Evolutionary conservation across 2,797 vertebrate species (phyloP), one percentile per base, ranked within the genome.

Genomic region (Enteromius anoplus): DNA sequence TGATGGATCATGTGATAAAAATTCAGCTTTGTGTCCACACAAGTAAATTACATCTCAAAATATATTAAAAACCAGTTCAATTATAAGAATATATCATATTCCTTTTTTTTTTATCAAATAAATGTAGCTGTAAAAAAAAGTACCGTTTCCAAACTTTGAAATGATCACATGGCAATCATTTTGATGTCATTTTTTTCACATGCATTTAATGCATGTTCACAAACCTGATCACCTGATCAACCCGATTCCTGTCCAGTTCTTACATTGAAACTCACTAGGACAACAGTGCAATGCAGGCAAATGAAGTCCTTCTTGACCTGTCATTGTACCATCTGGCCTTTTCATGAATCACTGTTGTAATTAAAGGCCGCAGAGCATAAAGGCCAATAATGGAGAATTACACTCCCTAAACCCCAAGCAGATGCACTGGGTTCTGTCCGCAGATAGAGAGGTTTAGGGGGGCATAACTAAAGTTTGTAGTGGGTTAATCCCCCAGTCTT

Each of bases 351-450:
- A 92, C 91, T 90, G 92, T 93, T 94, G 92, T 94, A 94, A 94
- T 94, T 93, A 94, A 98, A 97, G 96, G 96, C 95, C 94, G 95
- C 96, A 97, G 96, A 96, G 97, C 96, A 98, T 96, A 96, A 97
- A 97, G 97, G 96, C 95, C 95, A 97, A 96, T 97, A 97, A 97
- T 97, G 97, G 97, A 93, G 93, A 93, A 90, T 91, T 96, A 97
- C 96, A 97, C 96, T 96, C 58, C 58, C 55, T 62, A 42, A 96
- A 96, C 97, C 95, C 95, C 95, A 95, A 96, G 96, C 97, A 98
- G 97, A 98, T 97, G 97, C 96, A 98, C 93, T 85, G 88, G 89
- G 88, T 95, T 95, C 94, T 94, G 94, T 96, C 69, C 26, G 17
- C 40, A 71, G 11, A 64, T n/a, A 49, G 5, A 71, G 71, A 45